Conservation (phyloP, 1,140 invertebrate genomes). For the Cotesia chilonis region DNA sequence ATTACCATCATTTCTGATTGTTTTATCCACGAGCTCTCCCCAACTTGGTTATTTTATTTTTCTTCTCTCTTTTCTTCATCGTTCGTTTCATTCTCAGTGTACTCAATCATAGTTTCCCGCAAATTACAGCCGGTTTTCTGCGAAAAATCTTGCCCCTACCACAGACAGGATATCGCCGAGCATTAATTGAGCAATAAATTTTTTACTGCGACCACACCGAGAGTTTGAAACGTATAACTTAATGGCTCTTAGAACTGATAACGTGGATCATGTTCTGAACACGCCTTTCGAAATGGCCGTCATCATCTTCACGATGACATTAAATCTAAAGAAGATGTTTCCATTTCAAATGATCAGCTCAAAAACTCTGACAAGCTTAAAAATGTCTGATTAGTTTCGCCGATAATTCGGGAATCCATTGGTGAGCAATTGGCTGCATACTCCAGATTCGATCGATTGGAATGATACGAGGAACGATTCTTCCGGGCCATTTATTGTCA, state of each 20-base stretch:
- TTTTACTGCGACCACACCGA: constrained; percentile 1
- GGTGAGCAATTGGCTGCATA: constrained; percentile 33
- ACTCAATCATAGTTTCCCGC: neutral
- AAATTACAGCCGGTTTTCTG: constrained; percentile 1
- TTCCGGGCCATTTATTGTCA: constrained; percentile 38
- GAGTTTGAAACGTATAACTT: neutral
- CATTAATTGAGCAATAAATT: constrained; percentile 22
- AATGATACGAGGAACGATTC: constrained; percentile 34
- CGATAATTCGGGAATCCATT: constrained; percentile 40
- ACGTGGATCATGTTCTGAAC: neutral
- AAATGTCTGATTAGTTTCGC: constrained; percentile 13
- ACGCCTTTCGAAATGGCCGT: neutral
- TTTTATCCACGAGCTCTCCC: neutral
- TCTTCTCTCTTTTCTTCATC: neutral
- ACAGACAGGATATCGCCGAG: neutral
- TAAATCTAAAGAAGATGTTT: neutral
- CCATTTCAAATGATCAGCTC: no score
- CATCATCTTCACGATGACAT: constrained; percentile 1
- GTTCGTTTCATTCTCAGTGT: neutral
- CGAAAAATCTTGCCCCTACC: neutral
- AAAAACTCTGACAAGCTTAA: no score
- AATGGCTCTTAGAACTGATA: constrained; percentile 18
- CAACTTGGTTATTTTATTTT: neutral
- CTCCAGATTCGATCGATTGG: constrained; percentile 15
- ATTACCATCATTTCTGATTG: constrained; percentile 5